Base-by-base conservation (phyloP, 2,888 invertebrate genomes). In the Megalurothrips usitatus region DNA sequence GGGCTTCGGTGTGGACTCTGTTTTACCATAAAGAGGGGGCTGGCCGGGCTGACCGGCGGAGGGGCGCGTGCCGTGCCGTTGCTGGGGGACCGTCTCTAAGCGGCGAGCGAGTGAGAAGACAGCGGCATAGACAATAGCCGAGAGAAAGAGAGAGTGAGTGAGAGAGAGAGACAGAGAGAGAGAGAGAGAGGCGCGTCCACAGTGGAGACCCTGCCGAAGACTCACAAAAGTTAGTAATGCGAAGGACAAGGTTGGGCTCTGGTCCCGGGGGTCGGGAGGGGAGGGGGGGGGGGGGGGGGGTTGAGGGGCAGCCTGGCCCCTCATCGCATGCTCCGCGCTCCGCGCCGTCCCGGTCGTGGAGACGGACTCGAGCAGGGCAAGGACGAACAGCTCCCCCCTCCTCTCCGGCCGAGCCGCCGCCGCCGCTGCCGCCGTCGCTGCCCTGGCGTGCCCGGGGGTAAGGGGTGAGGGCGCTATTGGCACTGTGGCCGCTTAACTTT, bases 81-180 rank as follows among this genome's bases (percentile, higher is more conserved):
- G 34, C 34, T 4, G 34, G 34, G 34, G 34, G 34, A 6, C 34
- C 6, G 34, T 43, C 3, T 43, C 34, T 43, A 43, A 6, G 34
- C 34, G 34, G 34, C 6, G 34, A 43, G 34, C 2, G 34, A 4
- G 34, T 6, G 34, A 4, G 2, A 6, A 6, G 34, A 43, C 34
- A 43, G 34, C 34, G 34, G 34, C n/a, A n/a, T 43, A 43, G 34
- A 6, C 2, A 43, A 2, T 2, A 3, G 52, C 10, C 14, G 52
- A 52, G 52, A 9, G 52, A 52, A 10, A 52, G 49, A 68, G 68
- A 68, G 68, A 23, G 49, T 17, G 63, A 63, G 8, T 1, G 63
- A 63, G 63, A 63, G 63, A 63, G 63, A 63, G 63, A 63, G 63
- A 63, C n/a, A 63, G 63, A 68, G 68, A 68, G 68, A 23, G 68